Percentiles rank a stretch among this genome's conserved stretches.
Evolutionary conservation across 2,888 invertebrate species (phyloP).

Genomic region (Zootermopsis nevadensis): DNA sequence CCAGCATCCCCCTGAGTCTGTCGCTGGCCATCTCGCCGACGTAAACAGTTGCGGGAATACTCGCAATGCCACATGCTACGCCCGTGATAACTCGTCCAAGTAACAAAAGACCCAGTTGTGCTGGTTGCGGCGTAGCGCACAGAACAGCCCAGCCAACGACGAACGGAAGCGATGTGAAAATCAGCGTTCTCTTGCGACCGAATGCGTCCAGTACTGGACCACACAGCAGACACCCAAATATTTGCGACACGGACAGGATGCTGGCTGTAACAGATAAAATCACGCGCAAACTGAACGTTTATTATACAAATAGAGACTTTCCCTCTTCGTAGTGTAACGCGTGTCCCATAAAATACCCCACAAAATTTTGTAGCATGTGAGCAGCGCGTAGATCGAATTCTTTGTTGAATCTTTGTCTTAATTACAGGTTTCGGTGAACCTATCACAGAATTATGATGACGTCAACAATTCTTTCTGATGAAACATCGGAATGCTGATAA

Average conservation of each 20-base stretch:
- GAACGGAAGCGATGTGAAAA: conserved; percentile 64
- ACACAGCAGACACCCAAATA: conserved; percentile 67
- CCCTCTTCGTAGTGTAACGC: too few species aligned
- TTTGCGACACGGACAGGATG: conserved; percentile 67
- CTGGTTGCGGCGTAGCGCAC: conserved; percentile 57
- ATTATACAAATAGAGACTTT: too few species aligned
- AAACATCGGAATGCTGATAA: too few species aligned
- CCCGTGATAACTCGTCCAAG: conserved; percentile 61
- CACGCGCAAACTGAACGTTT: too few species aligned
- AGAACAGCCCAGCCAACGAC: conserved; percentile 67
- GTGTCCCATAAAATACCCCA: too few species aligned
- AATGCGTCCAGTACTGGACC: conserved; percentile 66
- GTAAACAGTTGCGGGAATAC: conserved; percentile 68
- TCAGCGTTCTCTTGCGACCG: conserved; percentile 65
- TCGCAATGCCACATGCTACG: conserved; percentile 67
- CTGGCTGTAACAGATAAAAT: conserved; percentile 62
- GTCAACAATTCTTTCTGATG: too few species aligned
- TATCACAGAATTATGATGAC: too few species aligned
- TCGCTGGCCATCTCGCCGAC: conserved; percentile 67
- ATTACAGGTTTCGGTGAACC: too few species aligned
- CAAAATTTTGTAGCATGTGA: too few species aligned
- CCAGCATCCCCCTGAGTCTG: conserved; percentile 65
- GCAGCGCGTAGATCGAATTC: too few species aligned
- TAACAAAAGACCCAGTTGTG: conserved; percentile 53
- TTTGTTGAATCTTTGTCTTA: too few species aligned